Evolutionary conservation across 2,113 vertebrate genomes (phyloP).

Genomic region (Passerina amoena): DNA sequence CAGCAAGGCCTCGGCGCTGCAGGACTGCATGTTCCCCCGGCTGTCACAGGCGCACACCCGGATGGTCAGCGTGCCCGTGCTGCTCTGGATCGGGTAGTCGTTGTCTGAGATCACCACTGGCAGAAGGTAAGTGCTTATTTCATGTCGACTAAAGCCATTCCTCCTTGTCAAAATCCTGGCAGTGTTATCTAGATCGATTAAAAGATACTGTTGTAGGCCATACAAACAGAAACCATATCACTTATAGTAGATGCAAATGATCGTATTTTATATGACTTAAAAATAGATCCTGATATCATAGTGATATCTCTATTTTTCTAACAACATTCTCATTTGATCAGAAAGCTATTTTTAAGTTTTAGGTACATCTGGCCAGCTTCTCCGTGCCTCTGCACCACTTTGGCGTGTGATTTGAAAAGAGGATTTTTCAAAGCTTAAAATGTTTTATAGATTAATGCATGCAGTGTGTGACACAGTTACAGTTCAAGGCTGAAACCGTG

Average conservation of each 20-base stretch:
- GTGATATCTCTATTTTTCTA: neutral
- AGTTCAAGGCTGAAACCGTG: neutral
- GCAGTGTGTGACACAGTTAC: neutral
- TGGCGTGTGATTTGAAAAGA: neutral
- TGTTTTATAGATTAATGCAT: constrained; percentile 6
- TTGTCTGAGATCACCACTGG: constrained; percentile 93
- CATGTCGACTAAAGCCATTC: constrained; percentile 89
- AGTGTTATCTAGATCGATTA: constrained; percentile 87
- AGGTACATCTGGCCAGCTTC: neutral
- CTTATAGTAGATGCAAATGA: neutral
- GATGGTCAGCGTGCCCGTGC: constrained; percentile 79
- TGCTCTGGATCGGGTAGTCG: constrained; percentile 83
- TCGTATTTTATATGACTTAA: neutral
- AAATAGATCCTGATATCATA: neutral
- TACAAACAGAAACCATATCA: rapidly evolving
- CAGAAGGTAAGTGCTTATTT: constrained; percentile 89
- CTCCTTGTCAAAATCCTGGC: constrained; percentile 92
- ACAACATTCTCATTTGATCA: neutral
- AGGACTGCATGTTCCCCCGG: constrained; percentile 78
- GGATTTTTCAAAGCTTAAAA: constrained; percentile 29
- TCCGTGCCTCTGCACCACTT: neutral
- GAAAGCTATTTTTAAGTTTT: neutral
- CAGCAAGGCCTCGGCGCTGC: constrained; percentile 72
- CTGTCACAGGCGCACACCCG: constrained; percentile 77
- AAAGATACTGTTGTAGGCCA: neutral